phyloP scores from a whole-genome alignment of 2,888 invertebrate genomes.

The Hoplodrina ambigua region DNA sequence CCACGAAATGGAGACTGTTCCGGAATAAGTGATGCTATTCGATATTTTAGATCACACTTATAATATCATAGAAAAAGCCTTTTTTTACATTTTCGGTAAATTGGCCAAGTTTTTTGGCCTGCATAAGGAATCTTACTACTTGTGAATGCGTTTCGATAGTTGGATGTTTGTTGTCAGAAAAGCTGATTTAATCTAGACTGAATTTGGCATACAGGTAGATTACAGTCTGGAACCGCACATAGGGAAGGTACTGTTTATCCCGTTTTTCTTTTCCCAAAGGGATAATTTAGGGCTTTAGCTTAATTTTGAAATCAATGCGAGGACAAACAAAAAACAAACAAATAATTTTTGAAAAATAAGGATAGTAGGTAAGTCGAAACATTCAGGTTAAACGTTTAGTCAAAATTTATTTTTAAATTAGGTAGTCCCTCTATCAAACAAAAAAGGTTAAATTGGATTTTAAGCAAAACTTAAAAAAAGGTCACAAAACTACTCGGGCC shows the following conservation, averaged over 20 bases:
- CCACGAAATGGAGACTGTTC: conserved; percentile 36
- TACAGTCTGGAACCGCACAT: too few relatives aligned
- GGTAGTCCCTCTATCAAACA: not conserved
- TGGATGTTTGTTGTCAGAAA: too few relatives aligned
- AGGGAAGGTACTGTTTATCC: too few relatives aligned
- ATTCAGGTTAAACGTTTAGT: not conserved
- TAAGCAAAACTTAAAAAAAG: conserved; percentile 30
- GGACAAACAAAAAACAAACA: too few relatives aligned
- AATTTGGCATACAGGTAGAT: too few relatives aligned
- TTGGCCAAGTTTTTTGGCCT: not conserved
- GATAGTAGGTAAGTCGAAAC: not conserved
- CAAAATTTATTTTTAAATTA: not conserved
- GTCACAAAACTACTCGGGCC: conserved; percentile 5
- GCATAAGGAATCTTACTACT: too few relatives aligned
- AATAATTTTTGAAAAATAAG: not conserved
- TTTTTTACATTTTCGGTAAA: not conserved
- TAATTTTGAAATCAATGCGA: too few relatives aligned
- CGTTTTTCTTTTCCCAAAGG: too few relatives aligned
- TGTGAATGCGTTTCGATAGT: too few relatives aligned
- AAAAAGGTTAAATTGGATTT: conserved; percentile 7
- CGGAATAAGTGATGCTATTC: conserved; percentile 22
- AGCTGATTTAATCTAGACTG: too few relatives aligned
- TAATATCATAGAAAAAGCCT: not conserved
- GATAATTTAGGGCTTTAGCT: too few relatives aligned
- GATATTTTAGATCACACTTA: conserved; percentile 22